Conservation (phyloP, 2,113 vertebrate genomes). For the Callaeas wilsoni region DNA sequence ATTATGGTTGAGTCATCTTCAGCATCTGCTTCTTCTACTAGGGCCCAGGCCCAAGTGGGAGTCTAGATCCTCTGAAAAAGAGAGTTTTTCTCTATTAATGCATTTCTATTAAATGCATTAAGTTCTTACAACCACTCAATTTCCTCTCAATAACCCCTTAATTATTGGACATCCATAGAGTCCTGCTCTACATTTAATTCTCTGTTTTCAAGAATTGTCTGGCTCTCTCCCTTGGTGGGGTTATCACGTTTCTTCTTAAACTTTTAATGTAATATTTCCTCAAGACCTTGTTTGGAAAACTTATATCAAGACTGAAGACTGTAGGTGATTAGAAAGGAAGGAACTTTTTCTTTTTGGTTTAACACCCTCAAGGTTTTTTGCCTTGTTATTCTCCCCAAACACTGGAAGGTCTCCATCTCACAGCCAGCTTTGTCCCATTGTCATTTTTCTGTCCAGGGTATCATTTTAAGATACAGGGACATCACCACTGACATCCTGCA, state of each 20-base stretch:
- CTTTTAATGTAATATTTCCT: background rate
- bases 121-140: background rate
- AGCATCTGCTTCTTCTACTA: background rate
- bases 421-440: background rate
- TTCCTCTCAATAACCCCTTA: background rate
- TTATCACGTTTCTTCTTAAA: background rate
- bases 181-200: background rate
- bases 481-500: background rate
- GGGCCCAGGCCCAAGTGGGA: background rate
- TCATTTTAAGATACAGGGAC: background rate
- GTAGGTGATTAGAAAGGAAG: background rate
- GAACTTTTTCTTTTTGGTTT: background rate
- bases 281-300: background rate
- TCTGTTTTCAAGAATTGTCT: background rate
- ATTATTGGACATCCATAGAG: background rate
- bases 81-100: background rate
- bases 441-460: background rate
- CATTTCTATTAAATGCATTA: background rate
- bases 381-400: background rate
- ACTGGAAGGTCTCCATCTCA: background rate
- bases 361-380: background rate
- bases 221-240: background rate
- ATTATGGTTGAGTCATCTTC: background rate
- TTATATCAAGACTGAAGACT: background rate
- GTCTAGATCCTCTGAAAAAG: background rate